Base-by-base conservation (phyloP, 2,797 vertebrate genomes). In the Pterois miles region DNA sequence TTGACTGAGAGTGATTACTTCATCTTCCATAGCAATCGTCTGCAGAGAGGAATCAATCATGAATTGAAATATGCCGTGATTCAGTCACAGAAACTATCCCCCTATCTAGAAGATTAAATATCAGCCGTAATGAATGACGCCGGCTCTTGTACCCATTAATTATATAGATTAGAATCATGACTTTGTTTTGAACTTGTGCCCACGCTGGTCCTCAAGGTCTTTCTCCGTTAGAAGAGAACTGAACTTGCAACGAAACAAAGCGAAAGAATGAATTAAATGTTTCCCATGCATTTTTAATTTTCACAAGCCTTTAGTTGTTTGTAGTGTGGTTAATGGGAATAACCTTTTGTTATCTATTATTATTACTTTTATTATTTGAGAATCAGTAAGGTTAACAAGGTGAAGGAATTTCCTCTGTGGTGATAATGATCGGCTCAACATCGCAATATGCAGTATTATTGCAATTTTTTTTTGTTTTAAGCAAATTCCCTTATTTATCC, bases 71-170 rank as follows among this genome's bases (percentile, higher is more conserved):
- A 82, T 83, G 81, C 84, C 81, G 83, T 62, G 65, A 87, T 85
- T 86, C 84, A 88, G 78, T 89, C 82, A 75, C 74, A 82, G 77
- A 88, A 92, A 89, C 73, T 86, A 78, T 86, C 76, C 73, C 54
- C 62, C 81, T 56, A 80, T 88, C 86, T 77, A 77, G 0, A 11
- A 89, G 86, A 93, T 93, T 92, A 92, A 91, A 90, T 76, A 89
- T 81, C 81, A 53, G 70, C 57, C 53, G 13, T 90, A 91, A 91
- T 94, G 87, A 92, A 91, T 89, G 90, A 88, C 89, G 79, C 80
- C 18, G 71, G 48, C 67, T 77, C 76, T 76, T 65, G 65, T 79
- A 78, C 12, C 70, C 81, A 90, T 92, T 91, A 86, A 93, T 92
- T 90, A 88, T 18, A 75, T 71, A 88, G 88, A 92, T 91, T 88